Base-by-base conservation (phyloP, 2,888 invertebrate species). In the Ichneumoninae sp. region DNA sequence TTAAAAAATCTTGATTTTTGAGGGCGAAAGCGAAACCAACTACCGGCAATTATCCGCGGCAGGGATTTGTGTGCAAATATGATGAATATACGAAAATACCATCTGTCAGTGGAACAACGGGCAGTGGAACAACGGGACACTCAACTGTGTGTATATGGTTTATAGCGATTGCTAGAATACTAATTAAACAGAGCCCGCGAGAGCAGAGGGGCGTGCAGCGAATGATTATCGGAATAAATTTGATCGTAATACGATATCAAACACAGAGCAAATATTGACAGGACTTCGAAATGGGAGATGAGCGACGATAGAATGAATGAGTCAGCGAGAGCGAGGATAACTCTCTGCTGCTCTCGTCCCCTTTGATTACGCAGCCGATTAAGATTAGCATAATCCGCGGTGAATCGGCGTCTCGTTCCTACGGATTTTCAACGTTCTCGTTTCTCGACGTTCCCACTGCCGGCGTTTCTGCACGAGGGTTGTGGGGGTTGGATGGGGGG, bases 381-480 rank as follows among this genome's bases (percentile, higher is more conserved):
- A 83, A 86, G 85, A 86, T 86, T 85, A 85, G 85, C 85, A 86
- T 86, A 86, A 85, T 85, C 86, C 80, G 85, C 78, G 84, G 86
- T 85, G 86, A 86, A 77, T 86, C 85, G 86, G 81, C 83, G 83
- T 83, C 83, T 83, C 83, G 78, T 69, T 85, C 60, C 78, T 79
- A 54, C 57, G 84, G 85, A 82, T 81, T 85, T 81, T 82, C 85
- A 79, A 66, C 71, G 65, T 63, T 82, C 74, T 70, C 74, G 50
- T 73, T 77, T 71, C 80, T 66, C 44, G 66, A 47, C 77, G 77
- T 65, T 81, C 77, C 47, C 73, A 69, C 52, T 44, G 44, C 13
- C 52, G 40, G 26, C 65, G 54, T 65, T 74, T 74, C 33, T 19
- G 50, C 47, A 13, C 16, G 44, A 44, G 44, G 19, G 66, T 44